These are phyloP conservation scores for Cryptophagus acutangulus DNA, from an alignment of 2,888 invertebrate genomes.

Conservation along the genomic window DNA sequence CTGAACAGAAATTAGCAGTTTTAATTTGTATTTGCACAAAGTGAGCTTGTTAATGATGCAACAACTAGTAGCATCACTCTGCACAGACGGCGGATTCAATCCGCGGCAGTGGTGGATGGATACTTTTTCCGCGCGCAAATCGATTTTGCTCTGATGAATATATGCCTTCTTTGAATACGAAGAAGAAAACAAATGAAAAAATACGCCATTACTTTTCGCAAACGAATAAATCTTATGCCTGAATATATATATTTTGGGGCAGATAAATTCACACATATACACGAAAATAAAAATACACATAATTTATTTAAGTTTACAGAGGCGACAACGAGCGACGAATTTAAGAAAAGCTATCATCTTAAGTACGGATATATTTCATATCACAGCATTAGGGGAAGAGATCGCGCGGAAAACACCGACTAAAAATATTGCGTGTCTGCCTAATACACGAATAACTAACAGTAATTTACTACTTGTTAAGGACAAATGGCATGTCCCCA, in stretches of 20 bases:
- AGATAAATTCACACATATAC: constrained; percentile 42
- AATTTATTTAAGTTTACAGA: constrained; percentile 45
- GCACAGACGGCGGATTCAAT: no score
- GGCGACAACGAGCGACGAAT: constrained; percentile 46
- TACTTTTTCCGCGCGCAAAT: no score
- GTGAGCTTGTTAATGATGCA: no score
- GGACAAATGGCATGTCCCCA: constrained; percentile 26
- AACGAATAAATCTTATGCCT: constrained; percentile 28
- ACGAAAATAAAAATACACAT: constrained; percentile 43
- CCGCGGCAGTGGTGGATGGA: no score
- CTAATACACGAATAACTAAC: constrained; percentile 41
- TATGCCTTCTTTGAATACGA: neutral
- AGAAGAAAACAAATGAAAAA: constrained; percentile 21
- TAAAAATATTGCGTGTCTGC: constrained; percentile 45
- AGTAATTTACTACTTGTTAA: constrained; percentile 37
- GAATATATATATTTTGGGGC: constrained; percentile 23
- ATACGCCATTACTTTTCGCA: constrained; percentile 28
- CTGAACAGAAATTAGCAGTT: no score
- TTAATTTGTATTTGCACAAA: no score
- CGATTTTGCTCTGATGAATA: no score
- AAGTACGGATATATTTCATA: constrained; percentile 51
- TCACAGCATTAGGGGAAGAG: constrained; percentile 30
- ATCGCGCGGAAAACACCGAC: constrained; percentile 28
- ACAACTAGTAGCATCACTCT: no score
- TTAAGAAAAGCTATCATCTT: constrained; percentile 51